These are phyloP conservation scores for Dolichopus griseipennis DNA, from an alignment of 2,888 invertebrate genomes.

Conservation along the genomic window DNA sequence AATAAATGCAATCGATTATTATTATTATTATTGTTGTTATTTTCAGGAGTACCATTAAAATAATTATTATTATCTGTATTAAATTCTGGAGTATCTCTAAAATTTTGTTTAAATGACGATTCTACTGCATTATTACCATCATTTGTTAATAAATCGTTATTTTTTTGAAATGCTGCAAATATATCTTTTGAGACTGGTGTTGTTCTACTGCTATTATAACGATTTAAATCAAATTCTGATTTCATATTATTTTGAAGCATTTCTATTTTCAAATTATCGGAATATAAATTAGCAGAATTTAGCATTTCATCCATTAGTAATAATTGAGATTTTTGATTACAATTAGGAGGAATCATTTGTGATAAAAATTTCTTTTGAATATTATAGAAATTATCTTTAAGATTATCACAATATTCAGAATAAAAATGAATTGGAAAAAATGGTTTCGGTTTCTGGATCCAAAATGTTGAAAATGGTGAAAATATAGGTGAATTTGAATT, in stretches of 20 bases:
- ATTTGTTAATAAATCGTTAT: neutral
- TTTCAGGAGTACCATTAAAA: neutral
- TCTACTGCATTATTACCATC: neutral
- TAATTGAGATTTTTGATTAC: conserved; percentile 34
- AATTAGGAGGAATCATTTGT: conserved; percentile 32
- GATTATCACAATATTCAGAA: conserved; percentile 34
- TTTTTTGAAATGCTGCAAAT: neutral
- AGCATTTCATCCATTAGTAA: conserved; percentile 26
- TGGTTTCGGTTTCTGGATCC: conserved; percentile 44
- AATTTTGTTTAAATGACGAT: neutral
- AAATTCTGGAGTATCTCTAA: neutral
- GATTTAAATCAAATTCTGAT: neutral
- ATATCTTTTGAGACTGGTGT: neutral
- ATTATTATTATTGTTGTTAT: neutral
- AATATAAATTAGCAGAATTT: neutral
- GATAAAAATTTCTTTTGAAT: conserved; percentile 36
- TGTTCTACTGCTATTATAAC: neutral
- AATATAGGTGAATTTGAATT: conserved; percentile 47
- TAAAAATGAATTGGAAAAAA: conserved; percentile 42
- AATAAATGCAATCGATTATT: neutral
- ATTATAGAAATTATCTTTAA: conserved; percentile 37
- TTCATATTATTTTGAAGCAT: neutral
- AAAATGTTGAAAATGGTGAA: conserved; percentile 45
- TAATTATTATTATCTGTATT: neutral
- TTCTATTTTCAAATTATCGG: neutral